Conservation (phyloP, 2,888 invertebrate species). For the Tiphia femorata region DNA sequence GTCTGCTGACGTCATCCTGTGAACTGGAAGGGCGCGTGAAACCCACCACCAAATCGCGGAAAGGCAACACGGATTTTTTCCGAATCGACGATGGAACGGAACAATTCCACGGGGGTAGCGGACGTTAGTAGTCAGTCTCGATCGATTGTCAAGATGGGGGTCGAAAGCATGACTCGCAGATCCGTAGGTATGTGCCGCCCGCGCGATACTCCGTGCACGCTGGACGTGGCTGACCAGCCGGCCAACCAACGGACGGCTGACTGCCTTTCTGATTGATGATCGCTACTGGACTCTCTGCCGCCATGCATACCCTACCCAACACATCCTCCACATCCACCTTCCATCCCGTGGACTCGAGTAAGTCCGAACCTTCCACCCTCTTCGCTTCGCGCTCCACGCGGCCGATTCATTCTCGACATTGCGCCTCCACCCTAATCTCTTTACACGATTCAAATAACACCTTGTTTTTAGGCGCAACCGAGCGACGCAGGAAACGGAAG, state of each 20-base stretch:
- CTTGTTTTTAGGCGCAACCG: conserved; percentile 25
- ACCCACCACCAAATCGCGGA: no score
- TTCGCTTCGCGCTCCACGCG: conserved; percentile 29
- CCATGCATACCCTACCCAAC: conserved; percentile 56
- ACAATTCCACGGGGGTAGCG: conserved; percentile 27
- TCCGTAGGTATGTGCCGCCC: conserved; percentile 54
- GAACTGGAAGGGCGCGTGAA: no score
- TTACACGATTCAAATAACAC: conserved; percentile 40
- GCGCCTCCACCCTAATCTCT: conserved; percentile 39
- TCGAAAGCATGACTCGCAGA: conserved; percentile 64
- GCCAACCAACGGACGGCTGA: conserved; percentile 58
- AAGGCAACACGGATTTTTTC: no score
- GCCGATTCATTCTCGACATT: conserved; percentile 47
- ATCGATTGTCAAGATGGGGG: conserved; percentile 62
- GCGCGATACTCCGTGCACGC: conserved; percentile 59
- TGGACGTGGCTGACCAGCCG: conserved; percentile 61
- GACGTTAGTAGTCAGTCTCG: conserved; percentile 33
- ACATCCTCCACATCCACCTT: conserved; percentile 39
- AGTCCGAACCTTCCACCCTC: conserved; percentile 32
- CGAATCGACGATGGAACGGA: conserved; percentile 16
- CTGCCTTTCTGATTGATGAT: conserved; percentile 59
- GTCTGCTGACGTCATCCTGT: no score
- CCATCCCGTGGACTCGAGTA: conserved; percentile 21
- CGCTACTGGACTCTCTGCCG: conserved; percentile 64
- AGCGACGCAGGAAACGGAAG: no score